Percentiles rank a stretch among this genome's conserved stretches.
Evolutionary conservation across 2,113 vertebrate genomes (phyloP).

Genomic region (Pampusana beccarii): DNA sequence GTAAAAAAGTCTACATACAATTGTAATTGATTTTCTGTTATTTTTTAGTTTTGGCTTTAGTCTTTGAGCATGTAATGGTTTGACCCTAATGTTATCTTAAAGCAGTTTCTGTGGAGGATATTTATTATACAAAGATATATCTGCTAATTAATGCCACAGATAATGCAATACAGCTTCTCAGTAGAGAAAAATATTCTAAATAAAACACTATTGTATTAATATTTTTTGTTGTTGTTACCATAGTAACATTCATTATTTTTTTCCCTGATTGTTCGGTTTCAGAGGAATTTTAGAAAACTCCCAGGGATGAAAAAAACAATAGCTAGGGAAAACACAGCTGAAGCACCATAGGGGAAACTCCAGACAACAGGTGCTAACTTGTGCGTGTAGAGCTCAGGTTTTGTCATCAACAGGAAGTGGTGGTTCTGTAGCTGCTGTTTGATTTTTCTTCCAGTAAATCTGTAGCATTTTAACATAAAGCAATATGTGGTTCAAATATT

Average conservation of each 20-base stretch:
- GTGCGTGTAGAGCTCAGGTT: background rate
- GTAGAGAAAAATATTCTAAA: background rate
- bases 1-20: background rate
- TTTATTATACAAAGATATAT: background rate
- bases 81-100: background rate
- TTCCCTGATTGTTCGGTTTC: background rate
- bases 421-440: conserved; percentile 9
- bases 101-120: background rate
- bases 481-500: conserved; percentile 54
- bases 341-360: background rate
- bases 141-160: background rate
- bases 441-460: conserved; percentile 63
- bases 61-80: background rate
- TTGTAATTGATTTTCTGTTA: background rate
- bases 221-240: background rate
- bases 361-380: conserved; percentile 1
- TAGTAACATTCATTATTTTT: background rate
- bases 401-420: conserved; percentile 21
- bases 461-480: conserved; percentile 46
- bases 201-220: background rate
- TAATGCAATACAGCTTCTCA: background rate
- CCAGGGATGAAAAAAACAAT: conserved; percentile 7
- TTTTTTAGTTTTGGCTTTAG: background rate
- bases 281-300: conserved; percentile 28
- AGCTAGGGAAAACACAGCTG: background rate